A percentile compares a stretch with the other conserved stretches of the same genome.
These are phyloP conservation scores for Cantharis nigra DNA, from an alignment of 2,888 invertebrate genomes.

Conservation along the genomic window DNA sequence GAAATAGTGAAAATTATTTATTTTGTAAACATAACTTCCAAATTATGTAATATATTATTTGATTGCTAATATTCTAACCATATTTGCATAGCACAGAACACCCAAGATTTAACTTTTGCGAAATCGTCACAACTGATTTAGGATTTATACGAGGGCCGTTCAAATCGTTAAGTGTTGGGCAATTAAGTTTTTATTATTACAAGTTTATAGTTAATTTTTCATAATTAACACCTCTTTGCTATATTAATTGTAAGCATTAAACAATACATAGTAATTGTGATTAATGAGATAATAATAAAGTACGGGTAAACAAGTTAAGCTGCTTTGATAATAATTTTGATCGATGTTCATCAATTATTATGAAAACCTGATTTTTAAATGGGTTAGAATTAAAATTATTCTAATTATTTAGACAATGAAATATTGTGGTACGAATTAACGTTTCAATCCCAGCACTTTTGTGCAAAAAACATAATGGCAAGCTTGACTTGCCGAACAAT, in stretches of 20 bases:
- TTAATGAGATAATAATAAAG: neutral
- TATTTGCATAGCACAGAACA: slow-evolving; percentile 6
- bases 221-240: neutral
- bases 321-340: neutral
- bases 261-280: neutral
- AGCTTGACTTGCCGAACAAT: neutral
- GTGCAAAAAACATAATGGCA: neutral
- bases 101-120: slow-evolving; percentile 4
- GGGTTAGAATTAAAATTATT: neutral
- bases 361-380: neutral
- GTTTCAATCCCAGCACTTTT: neutral
- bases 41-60: slow-evolving; percentile 7
- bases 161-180: neutral
- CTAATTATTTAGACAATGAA: neutral
- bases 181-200: neutral
- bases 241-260: neutral
- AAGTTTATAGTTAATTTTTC: neutral
- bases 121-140: slow-evolving; percentile 4
- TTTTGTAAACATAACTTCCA: slow-evolving; percentile 4
- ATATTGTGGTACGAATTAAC: neutral
- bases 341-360: neutral
- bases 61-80: slow-evolving; percentile 3
- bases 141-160: neutral
- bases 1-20: neutral
- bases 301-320: neutral